Conservation (phyloP, 1,140 invertebrate species). For the Drosophila equinoxialis region DNA sequence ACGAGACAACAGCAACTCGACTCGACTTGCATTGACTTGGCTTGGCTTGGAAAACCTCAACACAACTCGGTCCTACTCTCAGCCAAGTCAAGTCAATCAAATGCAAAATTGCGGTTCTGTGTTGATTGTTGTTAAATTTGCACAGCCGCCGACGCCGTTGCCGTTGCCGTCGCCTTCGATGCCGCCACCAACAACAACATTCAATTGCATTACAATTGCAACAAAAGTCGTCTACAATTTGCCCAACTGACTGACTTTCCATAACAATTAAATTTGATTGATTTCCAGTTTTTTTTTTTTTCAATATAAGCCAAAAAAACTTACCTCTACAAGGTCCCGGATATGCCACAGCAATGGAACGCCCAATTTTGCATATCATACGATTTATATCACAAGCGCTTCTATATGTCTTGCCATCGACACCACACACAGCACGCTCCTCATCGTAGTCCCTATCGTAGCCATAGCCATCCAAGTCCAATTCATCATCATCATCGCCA, state of each 20-base stretch:
- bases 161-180: constrained; percentile 1
- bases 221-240: constrained; percentile 47
- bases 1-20: constrained; percentile 38
- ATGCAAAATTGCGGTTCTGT: constrained; percentile 80
- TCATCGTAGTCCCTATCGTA: constrained; percentile 63
- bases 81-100: constrained; percentile 74
- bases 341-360: constrained; percentile 93
- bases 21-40: constrained; percentile 33
- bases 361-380: constrained; percentile 91
- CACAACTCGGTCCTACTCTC: constrained; percentile 2
- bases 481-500: constrained; percentile 20
- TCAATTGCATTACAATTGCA: constrained; percentile 36
- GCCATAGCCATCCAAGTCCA: constrained; percentile 38
- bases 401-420: constrained; percentile 93
- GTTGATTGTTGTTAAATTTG: constrained; percentile 79
- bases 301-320: constrained; percentile 55
- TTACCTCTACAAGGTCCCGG: constrained; percentile 92
- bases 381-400: constrained; percentile 93
- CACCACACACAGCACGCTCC: constrained; percentile 90
- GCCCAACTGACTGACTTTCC: constrained; percentile 43
- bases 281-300: constrained; percentile 32
- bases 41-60: constrained; percentile 45
- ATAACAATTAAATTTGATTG: constrained; percentile 71
- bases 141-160: constrained; percentile 33
- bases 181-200: constrained; percentile 27